phyloP scores from a whole-genome alignment of 2,797 vertebrate species.

The Poecilia wingei region DNA sequence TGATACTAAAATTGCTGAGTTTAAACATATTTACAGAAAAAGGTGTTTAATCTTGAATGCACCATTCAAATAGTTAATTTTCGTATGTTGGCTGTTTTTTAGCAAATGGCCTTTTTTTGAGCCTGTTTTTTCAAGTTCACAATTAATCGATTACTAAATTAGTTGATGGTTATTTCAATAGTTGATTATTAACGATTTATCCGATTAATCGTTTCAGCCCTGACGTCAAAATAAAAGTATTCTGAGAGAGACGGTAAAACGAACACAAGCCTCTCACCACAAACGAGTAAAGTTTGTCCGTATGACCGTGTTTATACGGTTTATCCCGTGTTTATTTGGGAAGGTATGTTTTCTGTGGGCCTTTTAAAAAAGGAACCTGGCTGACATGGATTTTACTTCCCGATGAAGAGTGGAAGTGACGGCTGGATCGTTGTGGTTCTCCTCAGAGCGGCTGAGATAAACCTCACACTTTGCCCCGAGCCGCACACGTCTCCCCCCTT shows the following conservation, averaged over 20 bases:
- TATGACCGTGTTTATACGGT: neutral
- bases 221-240: neutral
- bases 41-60: no score
- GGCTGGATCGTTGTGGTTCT: neutral
- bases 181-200: no score
- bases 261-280: neutral
- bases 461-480: conserved; percentile 23
- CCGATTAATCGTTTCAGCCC: no score
- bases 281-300: neutral
- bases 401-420: neutral
- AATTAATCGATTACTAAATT: no score
- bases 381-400: neutral
- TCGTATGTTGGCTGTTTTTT: no score
- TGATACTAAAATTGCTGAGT: no score
- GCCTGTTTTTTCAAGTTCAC: no score
- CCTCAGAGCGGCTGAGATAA: conserved; percentile 2
- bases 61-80: no score
- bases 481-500: conserved; percentile 3
- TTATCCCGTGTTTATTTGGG: conserved; percentile 2
- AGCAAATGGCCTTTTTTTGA: no score
- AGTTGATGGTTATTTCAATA: no score
- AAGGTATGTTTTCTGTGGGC: neutral
- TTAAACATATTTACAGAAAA: no score
- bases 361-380: neutral
- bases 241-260: neutral